Evolutionary conservation across 2,797 vertebrate genomes (phyloP).

Genomic region (Furcifer pardalis): DNA sequence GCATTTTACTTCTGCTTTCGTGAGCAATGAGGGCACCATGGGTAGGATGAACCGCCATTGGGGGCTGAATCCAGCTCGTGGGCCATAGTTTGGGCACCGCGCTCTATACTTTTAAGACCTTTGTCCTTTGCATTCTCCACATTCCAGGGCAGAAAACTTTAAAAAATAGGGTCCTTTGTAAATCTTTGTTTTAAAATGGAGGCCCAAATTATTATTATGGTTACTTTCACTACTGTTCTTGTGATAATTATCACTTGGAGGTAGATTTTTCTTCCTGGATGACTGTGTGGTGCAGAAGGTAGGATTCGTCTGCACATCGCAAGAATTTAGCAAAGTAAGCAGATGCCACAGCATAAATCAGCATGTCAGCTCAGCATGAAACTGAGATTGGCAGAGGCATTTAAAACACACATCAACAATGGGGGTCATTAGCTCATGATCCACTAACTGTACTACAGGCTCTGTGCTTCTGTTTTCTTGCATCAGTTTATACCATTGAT

Average conservation of each 20-base stretch:
- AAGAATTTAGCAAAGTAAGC: background rate
- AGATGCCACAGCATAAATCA: conserved; percentile 27
- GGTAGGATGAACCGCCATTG: too few species aligned
- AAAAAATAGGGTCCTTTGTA: background rate
- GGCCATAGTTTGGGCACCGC: too few species aligned
- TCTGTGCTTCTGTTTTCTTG: conserved; percentile 22
- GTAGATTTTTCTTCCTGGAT: conserved; percentile 3
- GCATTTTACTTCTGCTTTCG: too few species aligned
- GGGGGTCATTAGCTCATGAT: background rate
- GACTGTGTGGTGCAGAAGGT: background rate
- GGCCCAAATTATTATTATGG: accelerated
- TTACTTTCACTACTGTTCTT: conserved; percentile 9
- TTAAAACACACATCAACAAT: conserved; percentile 12
- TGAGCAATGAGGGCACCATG: too few species aligned
- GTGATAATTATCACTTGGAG: background rate
- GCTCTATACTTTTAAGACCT: accelerated
- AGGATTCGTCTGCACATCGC: conserved; percentile 10
- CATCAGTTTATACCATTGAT: background rate
- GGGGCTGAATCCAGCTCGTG: too few species aligned
- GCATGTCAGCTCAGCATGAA: conserved; percentile 8
- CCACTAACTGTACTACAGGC: background rate
- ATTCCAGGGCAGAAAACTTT: background rate
- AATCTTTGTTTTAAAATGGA: background rate
- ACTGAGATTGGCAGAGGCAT: background rate
- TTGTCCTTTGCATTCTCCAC: background rate